phyloP scores from a whole-genome alignment of 2,888 invertebrate genomes.

The Mechanitis mazaeus region DNA sequence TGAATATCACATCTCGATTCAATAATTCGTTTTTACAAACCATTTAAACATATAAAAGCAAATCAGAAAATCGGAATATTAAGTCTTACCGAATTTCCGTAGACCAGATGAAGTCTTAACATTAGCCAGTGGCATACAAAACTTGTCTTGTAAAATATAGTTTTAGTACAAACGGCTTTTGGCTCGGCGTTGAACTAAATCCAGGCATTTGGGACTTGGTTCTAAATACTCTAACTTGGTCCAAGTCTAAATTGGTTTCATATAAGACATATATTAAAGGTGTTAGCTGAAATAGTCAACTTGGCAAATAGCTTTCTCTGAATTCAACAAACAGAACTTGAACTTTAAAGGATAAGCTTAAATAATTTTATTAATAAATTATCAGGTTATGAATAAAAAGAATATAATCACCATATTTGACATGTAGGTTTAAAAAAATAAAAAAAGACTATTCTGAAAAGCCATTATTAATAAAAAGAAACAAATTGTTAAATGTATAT shows the following conservation, averaged over 20 bases:
- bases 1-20: background rate
- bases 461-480: too few relatives aligned
- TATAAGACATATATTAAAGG: slow-evolving; percentile 3
- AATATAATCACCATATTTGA: too few relatives aligned
- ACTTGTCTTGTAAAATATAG: slow-evolving; percentile 6
- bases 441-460: too few relatives aligned
- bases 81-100: background rate
- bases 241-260: slow-evolving; percentile 1
- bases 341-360: too few relatives aligned
- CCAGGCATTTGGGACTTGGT: slow-evolving; percentile 2
- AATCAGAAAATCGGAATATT: background rate
- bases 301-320: background rate
- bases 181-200: slow-evolving; percentile 1
- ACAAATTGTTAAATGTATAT: too few relatives aligned
- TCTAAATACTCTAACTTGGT: slow-evolving; percentile 2
- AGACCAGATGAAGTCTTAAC: slow-evolving; percentile 2
- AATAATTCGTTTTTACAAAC: slow-evolving; percentile 10
- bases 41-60: slow-evolving; percentile 11
- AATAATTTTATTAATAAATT: too few relatives aligned
- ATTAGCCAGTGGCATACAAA: slow-evolving; percentile 1
- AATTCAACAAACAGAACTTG: background rate
- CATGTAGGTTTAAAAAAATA: too few relatives aligned
- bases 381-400: too few relatives aligned
- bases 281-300: slow-evolving; percentile 2
- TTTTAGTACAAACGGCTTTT: slow-evolving; percentile 1